Conservation (phyloP, 1,140 invertebrate species). For the Batillaria attramentaria region DNA sequence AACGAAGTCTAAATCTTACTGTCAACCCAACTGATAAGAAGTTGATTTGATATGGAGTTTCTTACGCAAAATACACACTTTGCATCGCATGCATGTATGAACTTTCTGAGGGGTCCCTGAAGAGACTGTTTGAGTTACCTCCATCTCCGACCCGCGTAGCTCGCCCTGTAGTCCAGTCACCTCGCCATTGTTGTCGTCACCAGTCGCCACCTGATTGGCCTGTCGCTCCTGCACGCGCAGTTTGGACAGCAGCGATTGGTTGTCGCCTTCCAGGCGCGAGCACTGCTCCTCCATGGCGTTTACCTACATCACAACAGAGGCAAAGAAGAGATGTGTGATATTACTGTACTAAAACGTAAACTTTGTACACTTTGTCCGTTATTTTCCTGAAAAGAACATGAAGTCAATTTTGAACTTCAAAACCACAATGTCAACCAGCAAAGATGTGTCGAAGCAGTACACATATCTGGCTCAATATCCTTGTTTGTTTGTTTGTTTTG, state of each 20-base stretch:
- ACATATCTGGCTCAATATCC: no score
- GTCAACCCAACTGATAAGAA: no score
- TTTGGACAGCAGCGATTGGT: conserved; percentile 53
- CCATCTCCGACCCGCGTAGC: conserved; percentile 70
- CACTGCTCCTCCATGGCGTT: conserved; percentile 54
- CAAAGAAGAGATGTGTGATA: no score
- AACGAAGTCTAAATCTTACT: no score
- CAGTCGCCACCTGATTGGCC: conserved; percentile 30
- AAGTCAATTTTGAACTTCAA: neutral
- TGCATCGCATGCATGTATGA: no score
- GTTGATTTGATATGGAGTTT: no score
- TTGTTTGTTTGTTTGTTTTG: no score
- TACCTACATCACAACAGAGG: conserved; percentile 40
- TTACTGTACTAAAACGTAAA: no score
- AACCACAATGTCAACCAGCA: neutral
- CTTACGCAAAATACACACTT: no score
- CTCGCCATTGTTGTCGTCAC: conserved; percentile 40
- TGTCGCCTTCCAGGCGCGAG: conserved; percentile 53
- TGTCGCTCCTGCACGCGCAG: conserved; percentile 48
- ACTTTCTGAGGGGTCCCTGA: no score
- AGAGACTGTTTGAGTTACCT: no score
- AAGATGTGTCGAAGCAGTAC: neutral
- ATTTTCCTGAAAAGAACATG: neutral
- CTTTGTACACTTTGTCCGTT: neutral
- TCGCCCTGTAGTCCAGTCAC: conserved; percentile 42